Base-by-base conservation (phyloP, 2,888 invertebrate species). In the Drosophila parthenogenetica region DNA sequence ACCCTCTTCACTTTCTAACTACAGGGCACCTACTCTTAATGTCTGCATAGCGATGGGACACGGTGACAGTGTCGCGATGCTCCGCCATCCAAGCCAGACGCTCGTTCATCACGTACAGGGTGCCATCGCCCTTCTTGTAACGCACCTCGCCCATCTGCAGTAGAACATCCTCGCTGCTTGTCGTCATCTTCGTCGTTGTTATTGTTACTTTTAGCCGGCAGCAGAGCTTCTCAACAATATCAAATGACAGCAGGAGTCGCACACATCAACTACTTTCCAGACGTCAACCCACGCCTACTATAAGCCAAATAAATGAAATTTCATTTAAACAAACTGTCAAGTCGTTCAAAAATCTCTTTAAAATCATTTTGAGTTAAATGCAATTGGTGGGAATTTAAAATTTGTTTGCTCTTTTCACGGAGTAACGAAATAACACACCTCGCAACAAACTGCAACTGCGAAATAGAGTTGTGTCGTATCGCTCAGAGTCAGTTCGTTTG, bases 21-120 rank as follows among this genome's bases (percentile, higher is more conserved):
- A 13, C 35, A 35, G 35, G 35, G 29, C 2, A 7, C 94, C 94
- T 94, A 97, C 98, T 95, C 94, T 98, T 99, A 77, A 99, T 98
- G 92, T 99, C 98, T 69, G 97, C 96, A 93, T 97, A 99, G 91
- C 96, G 95, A 93, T 98, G 98, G 61, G 98, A 98, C 66, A 98
- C 96, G 13, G 97, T 96, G 50, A 99, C 98, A 2, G 96, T 97
- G 90, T 98, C 97, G 73, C 96, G 94, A 91, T 98, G 97, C 91
- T 98, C 97, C 73, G 97, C 94, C 96, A 98, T 98, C 98, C 98
- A 99, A 39, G 98, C 98, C 81, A 99, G 93, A 83, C 99, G 94
- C 92, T 98, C 97, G 86, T 97, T 97, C 98, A 99, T 98, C 75
- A 99, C 95, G 92, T 98, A 92, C 63, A 99, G 93, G 0, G 97